phyloP scores from a whole-genome alignment of 2,797 vertebrate species.

The Argya squamiceps region DNA sequence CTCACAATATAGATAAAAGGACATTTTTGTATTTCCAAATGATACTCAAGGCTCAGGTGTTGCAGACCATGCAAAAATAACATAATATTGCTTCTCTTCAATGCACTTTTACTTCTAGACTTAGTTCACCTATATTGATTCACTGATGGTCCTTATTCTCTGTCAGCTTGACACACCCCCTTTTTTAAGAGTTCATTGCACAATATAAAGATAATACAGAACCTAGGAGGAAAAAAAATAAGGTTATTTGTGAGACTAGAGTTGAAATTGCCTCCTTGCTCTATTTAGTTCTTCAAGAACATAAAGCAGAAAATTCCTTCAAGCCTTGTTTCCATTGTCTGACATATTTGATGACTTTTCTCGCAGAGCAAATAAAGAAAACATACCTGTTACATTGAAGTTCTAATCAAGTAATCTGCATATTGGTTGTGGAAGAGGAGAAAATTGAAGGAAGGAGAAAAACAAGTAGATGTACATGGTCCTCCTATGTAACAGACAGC shows the following conservation, averaged over 20 bases:
- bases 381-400: neutral
- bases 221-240: neutral
- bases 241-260: neutral
- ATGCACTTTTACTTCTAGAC: slow-evolving; percentile 25
- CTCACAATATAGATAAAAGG: slow-evolving; percentile 22
- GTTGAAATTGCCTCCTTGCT: slow-evolving; percentile 10
- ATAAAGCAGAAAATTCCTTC: neutral
- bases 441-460: neutral
- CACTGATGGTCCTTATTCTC: neutral
- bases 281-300: neutral
- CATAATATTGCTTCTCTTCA: neutral
- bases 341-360: neutral
- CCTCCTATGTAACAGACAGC: neutral
- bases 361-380: neutral
- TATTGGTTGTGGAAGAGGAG: neutral
- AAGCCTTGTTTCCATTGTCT: neutral
- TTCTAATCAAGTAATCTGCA: neutral
- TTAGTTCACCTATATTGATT: slow-evolving; percentile 40
- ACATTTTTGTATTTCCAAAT: slow-evolving; percentile 32
- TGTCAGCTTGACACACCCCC: neutral
- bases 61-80: slow-evolving; percentile 33
- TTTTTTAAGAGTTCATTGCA: neutral
- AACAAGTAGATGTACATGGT: neutral
- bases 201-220: slow-evolving; percentile 15
- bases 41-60: slow-evolving; percentile 10